A percentile compares a stretch with the other conserved stretches of the same genome.
phyloP scores from a whole-genome alignment of 2,113 vertebrate species.

The Ciconia boyciana region DNA sequence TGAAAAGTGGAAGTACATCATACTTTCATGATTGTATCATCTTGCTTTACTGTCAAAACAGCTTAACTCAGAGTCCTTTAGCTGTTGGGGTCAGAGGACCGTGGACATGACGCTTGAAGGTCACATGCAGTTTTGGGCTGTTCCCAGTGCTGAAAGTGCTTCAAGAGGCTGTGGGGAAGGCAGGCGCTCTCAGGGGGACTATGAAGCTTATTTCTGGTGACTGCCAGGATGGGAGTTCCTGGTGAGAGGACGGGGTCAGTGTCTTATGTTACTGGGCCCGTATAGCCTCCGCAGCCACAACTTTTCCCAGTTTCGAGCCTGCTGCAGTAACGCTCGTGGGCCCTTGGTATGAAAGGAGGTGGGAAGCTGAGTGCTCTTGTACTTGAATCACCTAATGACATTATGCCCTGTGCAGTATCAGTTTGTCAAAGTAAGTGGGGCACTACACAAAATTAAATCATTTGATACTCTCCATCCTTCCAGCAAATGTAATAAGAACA shows the following conservation, averaged over 20 bases:
- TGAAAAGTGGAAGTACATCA: not conserved
- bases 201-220: not conserved
- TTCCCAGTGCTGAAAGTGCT: not conserved
- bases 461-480: slow-evolving; percentile 32
- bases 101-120: accelerated
- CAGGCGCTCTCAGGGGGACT: not conserved
- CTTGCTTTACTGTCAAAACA: not conserved
- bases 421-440: slow-evolving; percentile 51
- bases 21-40: not conserved
- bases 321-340: not conserved
- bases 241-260: not conserved
- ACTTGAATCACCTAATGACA: slow-evolving; percentile 55
- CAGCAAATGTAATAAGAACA: slow-evolving; percentile 37
- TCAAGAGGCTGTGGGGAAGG: not conserved
- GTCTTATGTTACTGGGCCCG: not conserved
- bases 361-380: slow-evolving; percentile 19
- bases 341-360: not conserved
- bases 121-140: not conserved
- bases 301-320: not conserved
- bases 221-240: not conserved
- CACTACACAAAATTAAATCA: slow-evolving; percentile 37
- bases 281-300: not conserved
- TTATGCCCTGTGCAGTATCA: slow-evolving; percentile 37
- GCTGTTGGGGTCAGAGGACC: not conserved
- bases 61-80: not conserved